phyloP scores from a whole-genome alignment of 2,797 vertebrate genomes.

The Acrossocheilus fasciatus region DNA sequence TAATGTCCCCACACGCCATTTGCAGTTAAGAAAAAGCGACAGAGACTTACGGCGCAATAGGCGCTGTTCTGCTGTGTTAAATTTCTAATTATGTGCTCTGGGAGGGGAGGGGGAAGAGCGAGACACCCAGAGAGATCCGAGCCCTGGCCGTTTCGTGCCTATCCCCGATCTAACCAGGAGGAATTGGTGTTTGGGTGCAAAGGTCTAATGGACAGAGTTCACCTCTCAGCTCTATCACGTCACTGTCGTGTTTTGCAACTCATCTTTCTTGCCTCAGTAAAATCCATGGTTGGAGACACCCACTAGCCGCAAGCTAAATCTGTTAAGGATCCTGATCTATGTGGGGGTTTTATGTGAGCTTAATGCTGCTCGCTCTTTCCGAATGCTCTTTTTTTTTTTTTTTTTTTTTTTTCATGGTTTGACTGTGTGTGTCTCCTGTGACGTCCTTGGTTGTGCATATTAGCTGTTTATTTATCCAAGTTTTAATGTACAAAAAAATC shows the following conservation, averaged over 20 bases:
- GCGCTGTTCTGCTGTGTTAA: constrained; percentile 82
- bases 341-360: constrained; percentile 1
- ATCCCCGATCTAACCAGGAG: constrained; percentile 31
- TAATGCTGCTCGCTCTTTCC: neutral
- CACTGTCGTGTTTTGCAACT: neutral
- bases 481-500: neutral
- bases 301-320: constrained; percentile 1
- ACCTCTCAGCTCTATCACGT: constrained; percentile 21
- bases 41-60: constrained; percentile 77
- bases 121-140: constrained; percentile 43
- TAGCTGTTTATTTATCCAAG: neutral
- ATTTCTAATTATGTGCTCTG: constrained; percentile 82
- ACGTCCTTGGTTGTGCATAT: neutral
- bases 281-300: neutral
- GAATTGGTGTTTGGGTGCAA: constrained; percentile 37
- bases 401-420: neutral
- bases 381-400: constrained; percentile 12
- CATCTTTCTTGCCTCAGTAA: constrained; percentile 21
- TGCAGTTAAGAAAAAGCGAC: constrained; percentile 84
- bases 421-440: neutral
- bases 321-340: neutral
- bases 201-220: constrained; percentile 50
- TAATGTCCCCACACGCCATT: constrained; percentile 81
- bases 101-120: constrained; percentile 47
- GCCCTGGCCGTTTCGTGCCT: constrained; percentile 14